Evolutionary conservation across 2,113 vertebrate genomes (phyloP).

Genomic region (Rhipidura dahli): DNA sequence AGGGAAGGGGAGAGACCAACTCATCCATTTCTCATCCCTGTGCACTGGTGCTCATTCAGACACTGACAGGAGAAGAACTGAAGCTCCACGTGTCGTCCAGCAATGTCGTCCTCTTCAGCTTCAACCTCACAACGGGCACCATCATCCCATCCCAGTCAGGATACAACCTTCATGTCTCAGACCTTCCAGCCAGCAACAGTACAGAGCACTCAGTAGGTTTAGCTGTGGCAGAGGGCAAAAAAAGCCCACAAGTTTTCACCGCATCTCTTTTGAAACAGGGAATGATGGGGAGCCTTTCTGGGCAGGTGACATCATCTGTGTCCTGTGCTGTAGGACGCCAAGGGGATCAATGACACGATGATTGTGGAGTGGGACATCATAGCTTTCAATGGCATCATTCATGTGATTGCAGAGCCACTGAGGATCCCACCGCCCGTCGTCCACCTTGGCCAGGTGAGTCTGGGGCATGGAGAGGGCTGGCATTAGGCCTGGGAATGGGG

Average conservation of each 20-base stretch:
- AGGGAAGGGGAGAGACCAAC: neutral
- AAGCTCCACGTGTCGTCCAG: slow-evolving; percentile 86
- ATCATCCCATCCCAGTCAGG: slow-evolving; percentile 81
- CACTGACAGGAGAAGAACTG: slow-evolving; percentile 84
- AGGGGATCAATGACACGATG: slow-evolving; percentile 76
- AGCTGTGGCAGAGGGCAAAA: neutral
- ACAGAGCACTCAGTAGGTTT: slow-evolving; percentile 42
- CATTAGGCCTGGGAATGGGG: fast-evolving
- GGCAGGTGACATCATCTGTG: neutral
- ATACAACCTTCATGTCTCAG: slow-evolving; percentile 72
- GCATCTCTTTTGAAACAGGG: neutral
- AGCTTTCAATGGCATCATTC: slow-evolving; percentile 90
- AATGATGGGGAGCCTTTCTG: neutral
- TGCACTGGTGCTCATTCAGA: slow-evolving; percentile 67
- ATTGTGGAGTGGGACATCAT: slow-evolving; percentile 88
- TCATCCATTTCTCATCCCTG: neutral
- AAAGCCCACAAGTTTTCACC: neutral
- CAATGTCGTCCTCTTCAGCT: slow-evolving; percentile 75
- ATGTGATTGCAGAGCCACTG: slow-evolving; percentile 83
- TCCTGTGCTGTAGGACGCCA: slow-evolving; percentile 59
- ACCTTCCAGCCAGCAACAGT: slow-evolving; percentile 42
- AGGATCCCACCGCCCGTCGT: slow-evolving; percentile 67
- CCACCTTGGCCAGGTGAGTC: neutral
- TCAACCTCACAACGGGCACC: slow-evolving; percentile 74
- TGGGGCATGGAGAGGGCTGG: fast-evolving